Percentiles rank a stretch among this genome's conserved stretches.
These are phyloP conservation scores for Aphis gossypii DNA, from an alignment of 1,140 invertebrate genomes.

Conservation along the genomic window DNA sequence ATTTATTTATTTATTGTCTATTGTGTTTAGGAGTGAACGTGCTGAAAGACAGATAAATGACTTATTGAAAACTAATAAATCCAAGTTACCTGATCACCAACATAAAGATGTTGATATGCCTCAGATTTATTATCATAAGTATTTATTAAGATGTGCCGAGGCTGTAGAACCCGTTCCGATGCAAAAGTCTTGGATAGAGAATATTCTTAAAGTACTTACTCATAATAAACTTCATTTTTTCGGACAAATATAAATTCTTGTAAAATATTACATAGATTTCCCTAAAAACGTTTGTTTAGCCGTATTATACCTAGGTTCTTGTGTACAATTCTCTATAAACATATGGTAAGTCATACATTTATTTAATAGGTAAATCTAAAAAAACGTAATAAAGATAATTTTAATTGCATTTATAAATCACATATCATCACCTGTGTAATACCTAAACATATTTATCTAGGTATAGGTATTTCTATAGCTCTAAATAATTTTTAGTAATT, in stretches of 20 bases:
- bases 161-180: background rate
- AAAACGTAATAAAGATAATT: too few relatives aligned
- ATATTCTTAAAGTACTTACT: conserved; percentile 3
- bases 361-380: too few relatives aligned
- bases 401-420: background rate
- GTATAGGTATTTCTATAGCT: too few relatives aligned
- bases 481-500: background rate
- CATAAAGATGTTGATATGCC: background rate
- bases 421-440: too few relatives aligned
- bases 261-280: too few relatives aligned
- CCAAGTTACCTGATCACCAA: background rate
- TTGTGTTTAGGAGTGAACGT: background rate
- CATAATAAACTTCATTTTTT: too few relatives aligned
- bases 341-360: too few relatives aligned
- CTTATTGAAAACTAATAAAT: background rate
- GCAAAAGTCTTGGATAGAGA: background rate
- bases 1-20: background rate
- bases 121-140: background rate
- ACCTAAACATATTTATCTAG: background rate
- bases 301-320: too few relatives aligned
- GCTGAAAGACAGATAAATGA: background rate
- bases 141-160: background rate
- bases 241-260: too few relatives aligned
- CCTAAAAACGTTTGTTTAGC: background rate
- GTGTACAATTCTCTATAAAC: background rate